phyloP scores from a whole-genome alignment of 35 echinoderm and acorn worm species.

The Ophiothrix spiculata region DNA sequence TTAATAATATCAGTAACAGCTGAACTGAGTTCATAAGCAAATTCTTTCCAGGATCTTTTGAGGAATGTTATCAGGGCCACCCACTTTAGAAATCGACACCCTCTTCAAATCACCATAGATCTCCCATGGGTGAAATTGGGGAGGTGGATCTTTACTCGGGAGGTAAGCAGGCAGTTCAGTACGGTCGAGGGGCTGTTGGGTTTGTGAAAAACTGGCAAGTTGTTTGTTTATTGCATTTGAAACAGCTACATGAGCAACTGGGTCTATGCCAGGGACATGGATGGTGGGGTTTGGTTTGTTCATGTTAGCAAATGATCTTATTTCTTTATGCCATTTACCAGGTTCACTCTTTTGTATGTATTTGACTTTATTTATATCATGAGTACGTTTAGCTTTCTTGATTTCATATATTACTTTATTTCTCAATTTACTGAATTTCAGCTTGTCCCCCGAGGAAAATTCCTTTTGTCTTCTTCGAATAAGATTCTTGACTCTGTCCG shows the following conservation, averaged over 20 bases:
- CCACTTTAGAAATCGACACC: no score
- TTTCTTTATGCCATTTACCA: conserved; percentile 37
- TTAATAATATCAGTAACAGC: no score
- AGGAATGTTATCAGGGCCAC: no score
- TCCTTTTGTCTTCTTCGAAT: not conserved
- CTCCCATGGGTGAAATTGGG: no score
- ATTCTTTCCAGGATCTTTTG: no score
- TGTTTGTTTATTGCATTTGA: conserved; percentile 14
- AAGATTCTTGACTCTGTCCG: no score
- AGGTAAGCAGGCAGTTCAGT: no score
- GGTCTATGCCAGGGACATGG: not conserved
- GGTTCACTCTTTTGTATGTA: conserved; percentile 23
- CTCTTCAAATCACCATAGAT: no score
- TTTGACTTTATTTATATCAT: conserved; percentile 34
- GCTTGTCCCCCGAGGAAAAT: not conserved
- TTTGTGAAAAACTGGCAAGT: not conserved
- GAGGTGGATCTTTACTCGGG: no score
- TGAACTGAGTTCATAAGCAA: no score
- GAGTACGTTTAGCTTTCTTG: conserved; percentile 12
- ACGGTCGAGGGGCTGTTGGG: not conserved
- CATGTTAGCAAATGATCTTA: conserved; percentile 9
- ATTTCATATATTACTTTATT: not conserved
- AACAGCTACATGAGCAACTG: conserved; percentile 13
- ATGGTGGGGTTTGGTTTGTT: conserved; percentile 2
- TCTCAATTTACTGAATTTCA: not conserved